Conservation (phyloP, 2,888 invertebrate species). For the Diarsia dahlii region DNA sequence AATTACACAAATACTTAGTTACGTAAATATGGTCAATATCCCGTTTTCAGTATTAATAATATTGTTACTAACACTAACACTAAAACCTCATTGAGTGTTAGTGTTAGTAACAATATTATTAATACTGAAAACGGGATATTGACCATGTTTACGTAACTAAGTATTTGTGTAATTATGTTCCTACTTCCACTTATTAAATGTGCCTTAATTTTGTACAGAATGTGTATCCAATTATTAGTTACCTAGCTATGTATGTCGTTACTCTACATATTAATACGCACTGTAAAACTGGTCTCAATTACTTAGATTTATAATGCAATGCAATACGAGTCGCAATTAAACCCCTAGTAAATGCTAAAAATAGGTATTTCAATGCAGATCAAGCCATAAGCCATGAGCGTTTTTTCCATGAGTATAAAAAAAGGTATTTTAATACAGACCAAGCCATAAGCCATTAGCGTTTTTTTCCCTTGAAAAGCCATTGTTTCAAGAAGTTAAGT, state of each 20-base stretch:
- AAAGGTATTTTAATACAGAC: conserved; percentile 20
- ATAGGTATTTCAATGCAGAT: conserved; percentile 17
- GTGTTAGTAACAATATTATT: no score
- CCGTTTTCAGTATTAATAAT: no score
- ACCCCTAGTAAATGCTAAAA: conserved; percentile 7
- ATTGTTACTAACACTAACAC: no score
- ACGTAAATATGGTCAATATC: no score
- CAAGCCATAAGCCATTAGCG: background rate
- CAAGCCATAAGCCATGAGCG: background rate
- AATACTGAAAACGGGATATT: no score
- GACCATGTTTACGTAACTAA: no score
- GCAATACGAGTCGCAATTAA: conserved; percentile 15
- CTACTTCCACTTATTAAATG: background rate
- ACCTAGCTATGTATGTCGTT: background rate
- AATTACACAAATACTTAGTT: no score
- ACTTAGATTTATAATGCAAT: conserved; percentile 19
- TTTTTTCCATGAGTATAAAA: no score
- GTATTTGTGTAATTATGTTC: background rate
- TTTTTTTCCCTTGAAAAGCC: background rate
- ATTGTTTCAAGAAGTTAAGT: background rate
- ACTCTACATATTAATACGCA: background rate
- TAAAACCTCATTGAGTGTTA: no score
- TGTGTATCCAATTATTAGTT: background rate
- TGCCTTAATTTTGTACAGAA: background rate
- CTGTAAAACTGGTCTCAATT: conserved; percentile 5